phyloP scores from a whole-genome alignment of 1,140 invertebrate species.

The Drosophila grimshawi region DNA sequence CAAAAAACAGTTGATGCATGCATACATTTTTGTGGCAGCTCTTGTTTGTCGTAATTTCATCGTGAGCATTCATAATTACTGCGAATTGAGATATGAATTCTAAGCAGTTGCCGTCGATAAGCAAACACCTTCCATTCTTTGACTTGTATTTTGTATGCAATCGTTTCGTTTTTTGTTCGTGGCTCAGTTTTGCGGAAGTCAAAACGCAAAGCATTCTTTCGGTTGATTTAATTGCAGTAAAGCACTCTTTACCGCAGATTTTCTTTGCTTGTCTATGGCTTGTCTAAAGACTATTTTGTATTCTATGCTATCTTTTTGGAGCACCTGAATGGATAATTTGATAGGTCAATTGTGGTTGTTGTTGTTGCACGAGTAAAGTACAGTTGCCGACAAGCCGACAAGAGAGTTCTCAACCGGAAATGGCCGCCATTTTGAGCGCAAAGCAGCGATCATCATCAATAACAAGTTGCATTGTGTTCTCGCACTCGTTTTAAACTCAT shows the following conservation, averaged over 20 bases:
- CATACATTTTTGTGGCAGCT: not conserved
- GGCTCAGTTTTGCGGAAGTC: not conserved
- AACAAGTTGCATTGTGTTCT: not conserved
- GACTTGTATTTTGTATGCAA: not conserved
- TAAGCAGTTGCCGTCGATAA: not conserved
- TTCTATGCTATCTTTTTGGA: not conserved
- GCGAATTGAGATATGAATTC: not conserved
- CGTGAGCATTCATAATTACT: not conserved
- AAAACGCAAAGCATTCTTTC: not conserved
- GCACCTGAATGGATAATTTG: not conserved
- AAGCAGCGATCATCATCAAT: constrained; percentile 17
- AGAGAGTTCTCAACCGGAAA: constrained; percentile 15
- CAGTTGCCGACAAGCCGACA: constrained; percentile 2
- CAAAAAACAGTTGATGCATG: not conserved
- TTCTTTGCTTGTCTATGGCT: not conserved
- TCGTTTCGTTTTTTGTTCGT: not conserved
- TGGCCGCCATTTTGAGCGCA: constrained; percentile 11
- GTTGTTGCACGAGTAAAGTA: not conserved
- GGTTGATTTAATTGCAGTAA: not conserved
- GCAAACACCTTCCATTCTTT: not conserved
- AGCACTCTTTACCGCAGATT: not conserved
- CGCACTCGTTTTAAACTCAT: not conserved
- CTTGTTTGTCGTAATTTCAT: not conserved
- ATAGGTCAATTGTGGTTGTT: not conserved
- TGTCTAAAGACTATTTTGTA: not conserved